Evolutionary conservation across 2,113 vertebrate genomes (phyloP).

Genomic region (Rallus limicola): DNA sequence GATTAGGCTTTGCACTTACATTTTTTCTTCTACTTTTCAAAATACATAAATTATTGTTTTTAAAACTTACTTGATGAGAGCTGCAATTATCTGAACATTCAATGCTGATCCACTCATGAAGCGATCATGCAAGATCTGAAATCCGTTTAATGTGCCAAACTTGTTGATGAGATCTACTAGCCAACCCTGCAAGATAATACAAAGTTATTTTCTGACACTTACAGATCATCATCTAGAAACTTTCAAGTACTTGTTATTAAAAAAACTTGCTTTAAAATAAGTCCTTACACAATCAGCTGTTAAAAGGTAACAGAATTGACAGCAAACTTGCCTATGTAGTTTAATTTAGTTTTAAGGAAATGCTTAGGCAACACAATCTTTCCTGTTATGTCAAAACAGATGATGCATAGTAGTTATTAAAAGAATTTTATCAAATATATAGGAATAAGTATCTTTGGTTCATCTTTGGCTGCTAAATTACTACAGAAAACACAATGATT

Average conservation of each 20-base stretch:
- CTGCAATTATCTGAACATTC: constrained; percentile 99
- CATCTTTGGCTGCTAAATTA: background rate
- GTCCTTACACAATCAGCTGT: background rate
- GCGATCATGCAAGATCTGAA: constrained; percentile 98
- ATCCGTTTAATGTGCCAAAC: constrained; percentile 98
- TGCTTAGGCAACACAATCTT: background rate
- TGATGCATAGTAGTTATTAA: background rate
- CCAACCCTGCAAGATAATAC: constrained; percentile 88
- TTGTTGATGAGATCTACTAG: constrained; percentile 99
- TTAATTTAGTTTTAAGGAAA: background rate
- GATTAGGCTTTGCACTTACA: background rate
- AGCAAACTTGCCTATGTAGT: background rate
- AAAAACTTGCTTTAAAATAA: background rate
- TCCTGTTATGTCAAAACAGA: background rate
- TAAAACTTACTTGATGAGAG: constrained; percentile 96
- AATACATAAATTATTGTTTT: background rate
- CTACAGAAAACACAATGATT: background rate
- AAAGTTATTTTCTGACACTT: background rate
- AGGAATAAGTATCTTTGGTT: background rate
- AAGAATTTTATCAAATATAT: background rate
- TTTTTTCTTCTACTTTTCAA: background rate
- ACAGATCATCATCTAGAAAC: background rate
- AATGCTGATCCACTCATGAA: constrained; percentile 97
- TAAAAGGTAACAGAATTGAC: background rate
- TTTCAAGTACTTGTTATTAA: background rate